phyloP scores from a whole-genome alignment of 64 coral and sea anemone genomes.

The Orbicella faveolata region DNA sequence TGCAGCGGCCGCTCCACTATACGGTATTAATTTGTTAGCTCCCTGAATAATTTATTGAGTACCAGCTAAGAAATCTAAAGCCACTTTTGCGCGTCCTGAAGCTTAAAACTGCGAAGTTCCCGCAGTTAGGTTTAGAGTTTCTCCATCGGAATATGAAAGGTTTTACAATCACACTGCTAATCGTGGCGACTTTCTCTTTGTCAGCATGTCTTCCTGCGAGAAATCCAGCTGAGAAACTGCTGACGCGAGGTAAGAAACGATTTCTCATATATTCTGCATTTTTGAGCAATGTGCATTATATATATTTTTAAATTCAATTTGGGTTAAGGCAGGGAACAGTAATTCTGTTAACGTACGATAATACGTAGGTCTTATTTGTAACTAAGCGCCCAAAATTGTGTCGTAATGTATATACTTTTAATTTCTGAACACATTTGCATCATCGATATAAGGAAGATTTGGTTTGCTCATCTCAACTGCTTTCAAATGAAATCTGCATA shows the following conservation, averaged over 20 bases:
- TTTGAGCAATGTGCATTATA: not conserved
- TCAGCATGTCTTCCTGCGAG: not conserved
- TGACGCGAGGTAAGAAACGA: slow-evolving; percentile 1
- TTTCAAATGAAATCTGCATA: no score
- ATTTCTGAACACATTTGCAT: no score
- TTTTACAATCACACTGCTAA: not conserved
- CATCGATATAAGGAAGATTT: no score
- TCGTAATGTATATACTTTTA: no score
- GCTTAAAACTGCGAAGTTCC: not conserved
- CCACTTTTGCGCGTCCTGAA: not conserved
- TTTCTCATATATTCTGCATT: not conserved
- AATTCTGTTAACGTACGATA: not conserved
- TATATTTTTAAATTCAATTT: not conserved
- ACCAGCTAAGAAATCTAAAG: not conserved
- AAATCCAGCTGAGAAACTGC: not conserved
- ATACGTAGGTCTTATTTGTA: no score
- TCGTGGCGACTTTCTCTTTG: not conserved
- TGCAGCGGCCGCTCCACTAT: not conserved
- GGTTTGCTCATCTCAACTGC: no score
- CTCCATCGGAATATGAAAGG: slow-evolving; percentile 13
- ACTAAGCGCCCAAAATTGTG: no score
- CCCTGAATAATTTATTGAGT: slow-evolving; percentile 24
- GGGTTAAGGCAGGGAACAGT: no score
- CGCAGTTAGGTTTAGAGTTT: not conserved
- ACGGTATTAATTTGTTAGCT: not conserved